These are phyloP conservation scores for Nephrotoma flavescens DNA, from an alignment of 2,888 invertebrate genomes.

Conservation along the genomic window DNA sequence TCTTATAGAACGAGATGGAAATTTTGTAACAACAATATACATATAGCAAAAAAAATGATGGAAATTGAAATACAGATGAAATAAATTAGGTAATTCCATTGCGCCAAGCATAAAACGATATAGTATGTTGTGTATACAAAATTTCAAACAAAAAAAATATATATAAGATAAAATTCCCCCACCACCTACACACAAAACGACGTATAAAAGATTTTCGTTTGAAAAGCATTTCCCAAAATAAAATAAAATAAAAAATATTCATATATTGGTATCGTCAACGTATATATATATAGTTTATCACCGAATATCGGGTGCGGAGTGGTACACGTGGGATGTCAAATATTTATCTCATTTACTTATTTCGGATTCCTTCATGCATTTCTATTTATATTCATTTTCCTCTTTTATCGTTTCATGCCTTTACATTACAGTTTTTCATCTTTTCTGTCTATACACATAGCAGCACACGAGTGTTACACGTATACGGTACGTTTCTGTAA, in stretches of 20 bases:
- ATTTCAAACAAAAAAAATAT: background rate
- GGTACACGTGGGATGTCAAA: background rate
- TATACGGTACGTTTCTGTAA: background rate
- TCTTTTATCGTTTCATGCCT: background rate
- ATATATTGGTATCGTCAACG: background rate
- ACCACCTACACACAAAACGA: background rate
- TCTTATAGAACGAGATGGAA: background rate
- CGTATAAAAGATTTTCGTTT: background rate
- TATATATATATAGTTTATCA: background rate
- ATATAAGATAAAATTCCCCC: background rate
- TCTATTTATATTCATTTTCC: background rate
- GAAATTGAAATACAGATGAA: background rate
- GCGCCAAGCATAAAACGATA: background rate
- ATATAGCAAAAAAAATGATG: background rate
- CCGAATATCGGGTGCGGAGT: background rate
- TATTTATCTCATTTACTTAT: background rate
- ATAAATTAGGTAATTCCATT: background rate
- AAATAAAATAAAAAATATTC: background rate
- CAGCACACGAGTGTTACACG: background rate
- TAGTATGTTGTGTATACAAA: background rate
- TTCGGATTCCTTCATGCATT: background rate
- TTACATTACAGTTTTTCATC: background rate
- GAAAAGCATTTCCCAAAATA: background rate
- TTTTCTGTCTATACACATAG: background rate
- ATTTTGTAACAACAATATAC: background rate